A percentile compares a stretch with the other conserved stretches of the same genome.
Conservation (phyloP, 1,140 invertebrate genomes). For the Drosophila kurseongensis region DNA sequence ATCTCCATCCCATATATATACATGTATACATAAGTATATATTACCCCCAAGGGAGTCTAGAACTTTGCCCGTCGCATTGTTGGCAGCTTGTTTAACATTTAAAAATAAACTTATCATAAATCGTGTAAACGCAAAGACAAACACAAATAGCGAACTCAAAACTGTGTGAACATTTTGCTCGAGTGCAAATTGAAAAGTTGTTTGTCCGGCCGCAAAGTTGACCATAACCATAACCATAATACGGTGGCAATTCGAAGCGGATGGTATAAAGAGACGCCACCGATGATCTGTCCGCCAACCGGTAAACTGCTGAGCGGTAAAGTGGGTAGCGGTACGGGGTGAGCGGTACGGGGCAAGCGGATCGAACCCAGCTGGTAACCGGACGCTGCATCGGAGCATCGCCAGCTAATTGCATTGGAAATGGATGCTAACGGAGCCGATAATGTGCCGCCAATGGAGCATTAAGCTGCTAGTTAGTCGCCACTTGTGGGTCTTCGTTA, state of each 20-base stretch:
- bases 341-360: conserved; percentile 44
- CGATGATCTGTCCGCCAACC: conserved; percentile 27
- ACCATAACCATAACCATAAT: conserved; percentile 80
- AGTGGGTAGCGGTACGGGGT: conserved; percentile 10
- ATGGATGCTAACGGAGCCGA: conserved; percentile 61
- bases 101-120: conserved; percentile 63
- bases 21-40: not conserved
- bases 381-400: conserved; percentile 61
- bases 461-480: conserved; percentile 64
- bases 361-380: conserved; percentile 60
- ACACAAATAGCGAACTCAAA: conserved; percentile 57
- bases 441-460: conserved; percentile 61
- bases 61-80: conserved; percentile 46
- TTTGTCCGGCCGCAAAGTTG: conserved; percentile 68
- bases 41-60: conserved; percentile 12
- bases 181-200: conserved; percentile 77
- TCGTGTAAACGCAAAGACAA: conserved; percentile 56
- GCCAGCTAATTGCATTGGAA: conserved; percentile 63
- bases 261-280: conserved; percentile 35
- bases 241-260: conserved; percentile 62
- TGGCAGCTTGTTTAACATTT: conserved; percentile 71
- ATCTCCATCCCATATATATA: not conserved
- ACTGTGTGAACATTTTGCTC: conserved; percentile 70
- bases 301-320: conserved; percentile 42
- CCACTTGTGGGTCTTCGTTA: conserved; percentile 62